Evolutionary conservation across 2,888 invertebrate genomes (phyloP).

Genomic region (Aphidius colemani): DNA sequence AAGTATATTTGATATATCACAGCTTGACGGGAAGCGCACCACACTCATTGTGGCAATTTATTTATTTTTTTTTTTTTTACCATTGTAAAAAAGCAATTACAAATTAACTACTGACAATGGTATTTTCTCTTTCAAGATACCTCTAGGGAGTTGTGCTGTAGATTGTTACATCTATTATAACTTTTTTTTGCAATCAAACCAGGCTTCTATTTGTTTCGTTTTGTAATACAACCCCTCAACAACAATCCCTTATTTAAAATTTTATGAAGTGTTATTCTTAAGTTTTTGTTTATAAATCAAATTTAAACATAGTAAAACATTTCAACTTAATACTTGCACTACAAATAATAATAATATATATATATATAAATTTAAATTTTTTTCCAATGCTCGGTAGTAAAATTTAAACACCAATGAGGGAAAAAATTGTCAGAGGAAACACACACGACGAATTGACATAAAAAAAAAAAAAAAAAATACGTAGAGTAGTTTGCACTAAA

Average conservation of each 20-base stretch:
- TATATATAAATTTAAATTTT: not conserved
- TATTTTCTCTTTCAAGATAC: constrained; percentile 35
- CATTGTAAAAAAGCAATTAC: constrained; percentile 49
- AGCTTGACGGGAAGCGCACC: constrained; percentile 44
- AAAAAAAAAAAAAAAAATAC: constrained; percentile 16
- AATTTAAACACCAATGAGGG: not conserved
- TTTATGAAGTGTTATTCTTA: not conserved
- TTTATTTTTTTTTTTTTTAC: constrained; percentile 21
- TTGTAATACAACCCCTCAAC: constrained; percentile 32
- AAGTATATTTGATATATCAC: too few species aligned
- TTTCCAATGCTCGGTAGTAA: not conserved
- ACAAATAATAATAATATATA: not conserved
- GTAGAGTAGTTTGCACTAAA: constrained; percentile 23
- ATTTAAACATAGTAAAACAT: not conserved
- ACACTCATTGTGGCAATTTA: constrained; percentile 37
- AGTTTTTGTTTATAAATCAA: too few species aligned
- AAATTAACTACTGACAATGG: constrained; percentile 53
- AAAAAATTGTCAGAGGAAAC: constrained; percentile 19
- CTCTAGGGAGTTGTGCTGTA: constrained; percentile 35
- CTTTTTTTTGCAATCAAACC: constrained; percentile 51
- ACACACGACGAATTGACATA: constrained; percentile 1
- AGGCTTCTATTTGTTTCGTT: constrained; percentile 30
- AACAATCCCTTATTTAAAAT: constrained; percentile 18
- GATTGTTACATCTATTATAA: constrained; percentile 50
- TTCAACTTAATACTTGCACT: not conserved